Conservation (phyloP, 23 tunicate genomes). For the Botrylloides violaceus region DNA sequence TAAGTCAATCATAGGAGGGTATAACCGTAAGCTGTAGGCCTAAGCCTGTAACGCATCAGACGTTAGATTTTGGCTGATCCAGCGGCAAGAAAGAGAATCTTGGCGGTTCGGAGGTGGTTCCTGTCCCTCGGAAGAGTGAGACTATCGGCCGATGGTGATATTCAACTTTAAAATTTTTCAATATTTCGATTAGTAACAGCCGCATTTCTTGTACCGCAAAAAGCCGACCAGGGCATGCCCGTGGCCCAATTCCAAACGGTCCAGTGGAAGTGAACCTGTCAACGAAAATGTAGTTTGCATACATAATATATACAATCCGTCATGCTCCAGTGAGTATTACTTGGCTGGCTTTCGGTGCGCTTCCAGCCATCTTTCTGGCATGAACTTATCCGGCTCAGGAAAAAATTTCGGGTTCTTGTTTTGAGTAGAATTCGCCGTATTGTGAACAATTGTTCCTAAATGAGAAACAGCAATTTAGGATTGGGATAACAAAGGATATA, state of each 20-base stretch:
- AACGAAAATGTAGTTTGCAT: background rate
- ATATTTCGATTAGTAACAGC: constrained; percentile 14
- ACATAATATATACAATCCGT: background rate
- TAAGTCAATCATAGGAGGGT: no score
- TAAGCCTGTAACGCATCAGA: no score
- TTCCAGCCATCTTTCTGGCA: constrained; percentile 22
- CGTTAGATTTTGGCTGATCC: no score
- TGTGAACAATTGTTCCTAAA: constrained; percentile 11
- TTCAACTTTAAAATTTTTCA: constrained; percentile 32
- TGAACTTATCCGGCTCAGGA: constrained; percentile 16
- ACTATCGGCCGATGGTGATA: constrained; percentile 40
- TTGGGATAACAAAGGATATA: background rate
- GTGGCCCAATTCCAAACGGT: constrained; percentile 43
- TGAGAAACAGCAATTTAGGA: background rate
- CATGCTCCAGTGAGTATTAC: background rate
- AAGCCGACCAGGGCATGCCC: constrained; percentile 47
- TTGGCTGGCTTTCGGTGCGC: background rate
- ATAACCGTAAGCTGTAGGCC: no score
- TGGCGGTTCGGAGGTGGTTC: constrained; percentile 29
- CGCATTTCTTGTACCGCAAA: constrained; percentile 42
- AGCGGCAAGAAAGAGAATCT: constrained; percentile 34
- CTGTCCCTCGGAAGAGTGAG: background rate
- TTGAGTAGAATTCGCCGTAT: constrained; percentile 13
- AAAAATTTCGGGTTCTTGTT: background rate
- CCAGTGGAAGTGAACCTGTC: constrained; percentile 37